phyloP scores from a whole-genome alignment of 2,888 invertebrate species.

The Hypsopygia costalis region DNA sequence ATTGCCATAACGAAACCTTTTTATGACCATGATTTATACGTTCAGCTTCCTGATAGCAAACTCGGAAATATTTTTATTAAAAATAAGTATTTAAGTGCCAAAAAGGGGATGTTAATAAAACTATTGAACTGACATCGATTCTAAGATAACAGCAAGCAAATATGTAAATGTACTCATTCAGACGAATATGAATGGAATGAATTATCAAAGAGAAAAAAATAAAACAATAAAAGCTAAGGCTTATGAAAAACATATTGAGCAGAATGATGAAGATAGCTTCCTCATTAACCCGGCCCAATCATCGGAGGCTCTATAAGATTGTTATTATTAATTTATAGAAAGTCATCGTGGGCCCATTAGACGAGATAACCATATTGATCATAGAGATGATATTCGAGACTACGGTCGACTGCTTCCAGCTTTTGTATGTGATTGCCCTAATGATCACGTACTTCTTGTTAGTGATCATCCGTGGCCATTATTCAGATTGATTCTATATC shows the following conservation, averaged over 20 bases:
- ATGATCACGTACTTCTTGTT: conserved; percentile 76
- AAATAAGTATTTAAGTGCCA: neutral
- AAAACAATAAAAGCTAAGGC: conserved; percentile 41
- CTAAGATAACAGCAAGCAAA: neutral
- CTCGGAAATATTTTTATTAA: conserved; percentile 14
- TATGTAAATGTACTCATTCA: neutral
- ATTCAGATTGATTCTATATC: conserved; percentile 58
- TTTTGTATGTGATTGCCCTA: conserved; percentile 66
- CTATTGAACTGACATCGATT: neutral
- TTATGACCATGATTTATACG: conserved; percentile 39
- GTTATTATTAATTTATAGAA: conserved; percentile 80
- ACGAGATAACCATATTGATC: conserved; percentile 72
- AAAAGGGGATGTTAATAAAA: neutral
- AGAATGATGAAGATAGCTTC: conserved; percentile 65
- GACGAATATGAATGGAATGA: neutral
- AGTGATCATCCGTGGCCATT: conserved; percentile 61
- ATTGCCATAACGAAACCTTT: conserved; percentile 45
- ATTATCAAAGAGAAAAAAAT: conserved; percentile 38
- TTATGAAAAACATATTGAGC: conserved; percentile 47
- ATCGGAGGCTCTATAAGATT: conserved; percentile 49
- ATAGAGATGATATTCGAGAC: conserved; percentile 49
- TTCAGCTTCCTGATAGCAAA: conserved; percentile 22
- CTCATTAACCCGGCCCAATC: conserved; percentile 71
- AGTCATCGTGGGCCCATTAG: conserved; percentile 76
- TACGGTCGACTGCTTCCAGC: conserved; percentile 43